Evolutionary conservation across 2,113 vertebrate genomes (phyloP).

Genomic region (Bubalus kerabau): DNA sequence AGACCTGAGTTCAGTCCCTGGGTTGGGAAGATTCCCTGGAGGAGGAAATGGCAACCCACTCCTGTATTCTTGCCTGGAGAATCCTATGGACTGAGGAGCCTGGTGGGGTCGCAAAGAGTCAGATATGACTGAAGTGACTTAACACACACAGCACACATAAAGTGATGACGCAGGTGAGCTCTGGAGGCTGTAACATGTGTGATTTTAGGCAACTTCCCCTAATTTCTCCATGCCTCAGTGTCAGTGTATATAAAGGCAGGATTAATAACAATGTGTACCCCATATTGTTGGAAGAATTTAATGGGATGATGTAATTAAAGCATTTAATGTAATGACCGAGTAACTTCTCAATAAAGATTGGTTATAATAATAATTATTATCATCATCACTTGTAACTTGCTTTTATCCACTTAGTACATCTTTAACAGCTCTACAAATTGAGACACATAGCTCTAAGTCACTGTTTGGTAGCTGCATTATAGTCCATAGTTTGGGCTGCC

Average conservation of each 20-base stretch:
- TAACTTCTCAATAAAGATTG: background rate
- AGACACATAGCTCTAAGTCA: background rate
- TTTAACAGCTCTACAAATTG: background rate
- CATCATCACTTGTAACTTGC: background rate
- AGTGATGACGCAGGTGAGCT: background rate
- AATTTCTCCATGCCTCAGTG: background rate
- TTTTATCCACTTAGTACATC: background rate
- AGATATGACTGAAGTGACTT: background rate
- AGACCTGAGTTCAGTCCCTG: background rate
- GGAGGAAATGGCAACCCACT: background rate
- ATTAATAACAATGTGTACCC: background rate
- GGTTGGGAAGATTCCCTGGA: background rate
- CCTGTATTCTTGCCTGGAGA: background rate
- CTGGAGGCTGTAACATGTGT: background rate
- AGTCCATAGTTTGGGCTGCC: too few relatives aligned
- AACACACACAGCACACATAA: background rate
- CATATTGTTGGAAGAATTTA: background rate
- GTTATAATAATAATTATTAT: background rate
- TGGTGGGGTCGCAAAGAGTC: background rate
- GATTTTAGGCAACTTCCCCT: background rate
- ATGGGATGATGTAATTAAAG: background rate
- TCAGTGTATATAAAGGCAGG: background rate
- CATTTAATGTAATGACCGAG: background rate
- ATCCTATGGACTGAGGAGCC: background rate
- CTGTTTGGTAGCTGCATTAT: background rate